Base-by-base conservation (phyloP, 2,113 vertebrate genomes). In the Jaculus jaculus region DNA sequence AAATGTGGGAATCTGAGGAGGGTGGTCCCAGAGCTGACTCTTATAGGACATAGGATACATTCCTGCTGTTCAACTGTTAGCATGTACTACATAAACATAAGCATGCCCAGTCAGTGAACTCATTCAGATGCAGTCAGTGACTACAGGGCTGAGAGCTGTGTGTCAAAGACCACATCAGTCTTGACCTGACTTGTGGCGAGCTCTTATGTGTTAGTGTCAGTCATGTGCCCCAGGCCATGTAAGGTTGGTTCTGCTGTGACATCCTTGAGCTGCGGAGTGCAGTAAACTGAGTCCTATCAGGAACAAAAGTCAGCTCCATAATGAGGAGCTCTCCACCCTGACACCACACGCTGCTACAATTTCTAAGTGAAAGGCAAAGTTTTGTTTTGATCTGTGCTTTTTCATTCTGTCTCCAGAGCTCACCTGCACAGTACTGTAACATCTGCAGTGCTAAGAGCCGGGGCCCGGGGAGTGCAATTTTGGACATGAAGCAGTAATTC, bases 401-500 rank as follows among this genome's bases (percentile, higher is more conserved):
- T 90, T 90, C 24, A 92, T 80, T 96, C 11, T 2, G 26, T 80
- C 97, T 97, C 65, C 94, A 99, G 99, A 96, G 97, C 42, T 98
- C 98, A 28, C 96, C 98, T 26, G 93, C 98, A 28, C 99, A 99
- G 97, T 99, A 99, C 97, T 99, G 99, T 97, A 99, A 99, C 96
- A 99, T 99, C 98, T 99, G 99, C 98, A 99, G 99, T 79, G 99
- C 99, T 23, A 99, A 99, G 97, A 98, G 97, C 85, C 98, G 99
- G 34, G 98, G 99, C 1, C 99, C 99, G 1, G 99, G 99, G 96
- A 99, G 99, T 21, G 98, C 99, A 69, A 98, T 99, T 84, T 96
- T 99, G 93, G 99, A 99, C 74, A 98, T 99, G 97, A 98, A 98
- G 87, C 98, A 98, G 84, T 98, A 98, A 96, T 73, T 16, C 0